Conservation (phyloP, 2,113 vertebrate species). For the Tricholaema leucomelas region DNA sequence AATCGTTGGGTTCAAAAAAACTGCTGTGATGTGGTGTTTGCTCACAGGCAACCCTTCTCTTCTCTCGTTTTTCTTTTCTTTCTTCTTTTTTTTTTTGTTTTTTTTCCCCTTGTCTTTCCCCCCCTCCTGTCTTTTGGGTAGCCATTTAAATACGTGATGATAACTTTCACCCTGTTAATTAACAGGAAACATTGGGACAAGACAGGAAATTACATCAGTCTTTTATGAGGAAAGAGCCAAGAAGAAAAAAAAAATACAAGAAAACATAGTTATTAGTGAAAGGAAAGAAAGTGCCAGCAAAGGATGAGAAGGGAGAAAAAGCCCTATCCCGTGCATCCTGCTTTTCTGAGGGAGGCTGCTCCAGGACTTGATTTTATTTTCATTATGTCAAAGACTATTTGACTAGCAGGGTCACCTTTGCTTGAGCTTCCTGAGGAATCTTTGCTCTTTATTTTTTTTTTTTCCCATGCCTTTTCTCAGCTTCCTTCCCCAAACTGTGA, state of each 20-base stretch:
- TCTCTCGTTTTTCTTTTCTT: neutral
- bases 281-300: slow-evolving; percentile 31
- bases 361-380: slow-evolving; percentile 69
- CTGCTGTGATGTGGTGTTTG: neutral
- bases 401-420: slow-evolving; percentile 73
- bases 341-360: slow-evolving; percentile 61
- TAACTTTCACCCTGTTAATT: slow-evolving; percentile 84
- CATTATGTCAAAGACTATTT: slow-evolving; percentile 72
- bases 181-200: slow-evolving; percentile 88
- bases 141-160: slow-evolving; percentile 53
- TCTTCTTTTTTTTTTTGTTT: neutral
- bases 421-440: slow-evolving; percentile 66
- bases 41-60: neutral
- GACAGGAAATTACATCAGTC: slow-evolving; percentile 93
- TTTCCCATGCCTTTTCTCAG: slow-evolving; percentile 63
- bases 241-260: slow-evolving; percentile 34
- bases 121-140: neutral
- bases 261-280: slow-evolving; percentile 60
- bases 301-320: neutral
- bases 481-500: slow-evolving; percentile 77
- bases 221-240: slow-evolving; percentile 85
- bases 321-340: neutral
- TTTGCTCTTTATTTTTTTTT: neutral
- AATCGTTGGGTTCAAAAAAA: neutral
- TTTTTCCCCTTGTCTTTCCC: neutral